Percentiles rank a stretch among this genome's conserved stretches.
Evolutionary conservation across 1,140 invertebrate genomes (phyloP).

Genomic region (Zaprionus ornatus): DNA sequence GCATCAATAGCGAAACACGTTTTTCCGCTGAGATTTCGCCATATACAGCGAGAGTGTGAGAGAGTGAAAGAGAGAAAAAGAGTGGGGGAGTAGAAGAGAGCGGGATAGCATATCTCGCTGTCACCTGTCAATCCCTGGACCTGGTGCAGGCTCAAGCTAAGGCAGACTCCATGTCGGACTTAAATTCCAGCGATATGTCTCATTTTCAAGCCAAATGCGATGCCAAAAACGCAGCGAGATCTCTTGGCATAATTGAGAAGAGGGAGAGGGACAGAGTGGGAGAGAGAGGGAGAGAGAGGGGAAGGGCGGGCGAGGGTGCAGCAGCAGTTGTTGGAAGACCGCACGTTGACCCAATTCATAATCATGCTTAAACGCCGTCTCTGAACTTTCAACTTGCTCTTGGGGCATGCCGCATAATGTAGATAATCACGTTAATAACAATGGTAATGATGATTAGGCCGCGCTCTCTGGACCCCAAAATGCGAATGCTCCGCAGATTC

Average conservation of each 20-base stretch:
- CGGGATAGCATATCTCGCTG: slow-evolving; percentile 35
- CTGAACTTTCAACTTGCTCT: slow-evolving; percentile 80
- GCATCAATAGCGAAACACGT: slow-evolving; percentile 81
- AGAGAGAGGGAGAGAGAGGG: neutral
- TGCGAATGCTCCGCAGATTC: slow-evolving; percentile 10
- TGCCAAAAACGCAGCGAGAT: slow-evolving; percentile 31
- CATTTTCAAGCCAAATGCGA: slow-evolving; percentile 61
- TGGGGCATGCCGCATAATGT: slow-evolving; percentile 69
- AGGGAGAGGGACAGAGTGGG: neutral
- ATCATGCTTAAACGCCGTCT: slow-evolving; percentile 80
- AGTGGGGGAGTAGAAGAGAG: slow-evolving; percentile 27
- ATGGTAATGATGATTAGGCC: slow-evolving; percentile 81
- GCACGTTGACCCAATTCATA: slow-evolving; percentile 81
- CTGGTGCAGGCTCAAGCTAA: slow-evolving; percentile 25
- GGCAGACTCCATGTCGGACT: slow-evolving; percentile 44
- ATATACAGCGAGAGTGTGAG: slow-evolving; percentile 37
- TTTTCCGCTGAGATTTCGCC: slow-evolving; percentile 64
- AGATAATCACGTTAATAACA: slow-evolving; percentile 82
- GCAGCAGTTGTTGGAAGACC: slow-evolving; percentile 31
- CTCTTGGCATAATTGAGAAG: slow-evolving; percentile 53
- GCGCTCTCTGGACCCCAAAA: slow-evolving; percentile 38
- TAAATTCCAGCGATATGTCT: slow-evolving; percentile 78
- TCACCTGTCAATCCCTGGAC: slow-evolving; percentile 74
- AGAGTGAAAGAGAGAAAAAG: neutral
- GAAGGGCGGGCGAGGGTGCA: neutral